Evolutionary conservation across 2,888 invertebrate genomes (phyloP).

Genomic region (Blastobasis lacticolella): DNA sequence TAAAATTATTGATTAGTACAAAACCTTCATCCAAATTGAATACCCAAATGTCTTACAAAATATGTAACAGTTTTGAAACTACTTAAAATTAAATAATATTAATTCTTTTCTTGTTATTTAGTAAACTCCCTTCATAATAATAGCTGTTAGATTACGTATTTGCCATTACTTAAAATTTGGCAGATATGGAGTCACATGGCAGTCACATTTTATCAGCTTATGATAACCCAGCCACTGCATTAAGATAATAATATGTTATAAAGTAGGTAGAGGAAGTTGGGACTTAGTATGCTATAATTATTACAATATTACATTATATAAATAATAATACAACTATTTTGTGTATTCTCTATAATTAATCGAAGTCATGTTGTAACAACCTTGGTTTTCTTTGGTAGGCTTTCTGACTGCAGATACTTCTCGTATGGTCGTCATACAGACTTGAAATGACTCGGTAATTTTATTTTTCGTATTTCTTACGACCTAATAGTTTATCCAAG

Average conservation of each 20-base stretch:
- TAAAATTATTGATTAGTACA: too few species aligned
- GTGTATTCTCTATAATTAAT: slow-evolving; percentile 16
- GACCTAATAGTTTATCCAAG: slow-evolving; percentile 61
- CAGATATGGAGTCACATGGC: slow-evolving; percentile 67
- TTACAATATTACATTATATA: too few species aligned
- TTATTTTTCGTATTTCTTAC: slow-evolving; percentile 28
- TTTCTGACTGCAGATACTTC: slow-evolving; percentile 35
- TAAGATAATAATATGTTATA: slow-evolving; percentile 45
- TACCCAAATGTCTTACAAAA: too few species aligned
- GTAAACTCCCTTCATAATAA: too few species aligned
- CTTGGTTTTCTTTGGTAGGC: slow-evolving; percentile 61
- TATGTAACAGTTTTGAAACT: too few species aligned
- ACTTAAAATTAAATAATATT: too few species aligned
- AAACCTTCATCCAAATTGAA: too few species aligned
- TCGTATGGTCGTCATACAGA: too few species aligned
- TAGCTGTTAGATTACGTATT: too few species aligned
- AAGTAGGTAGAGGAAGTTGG: slow-evolving; percentile 44
- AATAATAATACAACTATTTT: too few species aligned
- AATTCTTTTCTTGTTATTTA: too few species aligned
- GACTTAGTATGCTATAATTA: slow-evolving; percentile 28
- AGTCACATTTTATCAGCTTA: slow-evolving; percentile 57
- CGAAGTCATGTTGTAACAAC: slow-evolving; percentile 51
- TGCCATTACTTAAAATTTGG: slow-evolving; percentile 35
- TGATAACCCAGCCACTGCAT: slow-evolving; percentile 67
- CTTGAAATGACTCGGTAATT: slow-evolving; percentile 30